Base-by-base conservation (phyloP, 2,113 vertebrate species). In the Rutilus rutilus region DNA sequence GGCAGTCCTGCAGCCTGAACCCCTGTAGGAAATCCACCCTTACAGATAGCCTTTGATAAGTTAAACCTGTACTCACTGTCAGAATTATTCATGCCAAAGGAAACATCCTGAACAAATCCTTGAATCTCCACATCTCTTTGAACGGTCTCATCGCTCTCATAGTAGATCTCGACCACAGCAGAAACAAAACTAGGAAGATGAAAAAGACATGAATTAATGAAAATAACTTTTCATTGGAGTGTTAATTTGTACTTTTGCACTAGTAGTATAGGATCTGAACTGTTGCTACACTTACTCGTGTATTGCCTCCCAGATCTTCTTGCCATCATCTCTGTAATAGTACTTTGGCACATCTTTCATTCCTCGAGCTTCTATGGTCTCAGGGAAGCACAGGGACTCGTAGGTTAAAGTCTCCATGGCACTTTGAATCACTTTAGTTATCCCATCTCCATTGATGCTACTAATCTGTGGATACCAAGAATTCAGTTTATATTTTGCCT, bases 111-210 rank as follows among this genome's bases (percentile, higher is more conserved):
- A 7, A 42, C 39, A 42, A 42, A 42, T 42, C 39, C 7, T 42
- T 42, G 39, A 42, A 42, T 42, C 39, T 86, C 97, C 86, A 1
- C 91, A 36, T 99, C 98, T 42, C 89, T 92, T 88, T 88, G 92
- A 83, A 99, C 93, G 19, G 85, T 91, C 79, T 96, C 92, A 1
- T 99, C 96, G 0, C 91, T 94, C 82, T 92, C 88, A 27, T 99
- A 99, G 93, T 98, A 99, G 89, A 97, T 94, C 17, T 85, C 64
- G 50, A 99, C 92, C 83, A 99, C 95, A 54, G 98, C 96, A 1
- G 92, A 91, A 6, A 93, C 94, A 92, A 99, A 99, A 84, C 98
- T 99, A 88, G 62, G 11, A 42, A 65, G 39, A 52, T 4, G 9
- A n/a, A 12, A 42, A 42, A 59, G 17, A 27, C 21, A 73, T 5